phyloP scores from a whole-genome alignment of 2,888 invertebrate genomes.

The Cremastinae sp. region DNA sequence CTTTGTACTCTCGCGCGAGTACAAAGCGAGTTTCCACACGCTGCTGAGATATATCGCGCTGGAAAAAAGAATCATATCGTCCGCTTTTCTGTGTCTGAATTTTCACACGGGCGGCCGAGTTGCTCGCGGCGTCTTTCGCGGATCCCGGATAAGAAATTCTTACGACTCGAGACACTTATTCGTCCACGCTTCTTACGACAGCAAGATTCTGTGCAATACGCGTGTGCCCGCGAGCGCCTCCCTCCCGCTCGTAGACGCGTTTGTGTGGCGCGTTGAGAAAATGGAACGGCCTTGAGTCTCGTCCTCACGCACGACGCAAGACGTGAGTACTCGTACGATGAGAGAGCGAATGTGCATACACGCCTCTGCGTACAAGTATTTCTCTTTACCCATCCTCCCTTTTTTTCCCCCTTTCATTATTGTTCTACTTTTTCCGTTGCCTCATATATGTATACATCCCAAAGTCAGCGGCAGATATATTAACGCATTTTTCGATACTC shows the following conservation, averaged over 20 bases:
- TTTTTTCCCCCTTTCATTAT: slow-evolving; percentile 24
- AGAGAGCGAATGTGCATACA: slow-evolving; percentile 41
- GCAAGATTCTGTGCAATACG: slow-evolving; percentile 48
- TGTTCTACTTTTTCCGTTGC: slow-evolving; percentile 44
- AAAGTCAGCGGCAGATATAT: no score
- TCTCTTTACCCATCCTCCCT: slow-evolving; percentile 28
- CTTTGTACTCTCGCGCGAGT: slow-evolving; percentile 7
- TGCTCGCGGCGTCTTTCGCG: background rate
- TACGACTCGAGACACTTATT: slow-evolving; percentile 7
- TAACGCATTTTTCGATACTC: no score
- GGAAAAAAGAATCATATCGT: slow-evolving; percentile 21
- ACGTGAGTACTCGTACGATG: slow-evolving; percentile 40
- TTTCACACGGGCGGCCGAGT: slow-evolving; percentile 18
- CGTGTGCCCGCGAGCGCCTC: background rate
- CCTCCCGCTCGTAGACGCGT: background rate
- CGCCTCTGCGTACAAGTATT: slow-evolving; percentile 17
- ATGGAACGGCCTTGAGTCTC: slow-evolving; percentile 77
- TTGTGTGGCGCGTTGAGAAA: slow-evolving; percentile 69
- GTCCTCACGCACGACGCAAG: slow-evolving; percentile 66
- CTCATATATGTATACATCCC: no score
- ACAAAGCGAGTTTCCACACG: slow-evolving; percentile 35
- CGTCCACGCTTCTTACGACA: slow-evolving; percentile 39
- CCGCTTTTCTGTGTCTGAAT: background rate
- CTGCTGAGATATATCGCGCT: slow-evolving; percentile 22
- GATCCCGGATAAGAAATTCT: slow-evolving; percentile 10